Percentiles rank a stretch among this genome's conserved stretches.
Conservation (phyloP, 1,140 invertebrate genomes). For the Cepaea nemoralis region DNA sequence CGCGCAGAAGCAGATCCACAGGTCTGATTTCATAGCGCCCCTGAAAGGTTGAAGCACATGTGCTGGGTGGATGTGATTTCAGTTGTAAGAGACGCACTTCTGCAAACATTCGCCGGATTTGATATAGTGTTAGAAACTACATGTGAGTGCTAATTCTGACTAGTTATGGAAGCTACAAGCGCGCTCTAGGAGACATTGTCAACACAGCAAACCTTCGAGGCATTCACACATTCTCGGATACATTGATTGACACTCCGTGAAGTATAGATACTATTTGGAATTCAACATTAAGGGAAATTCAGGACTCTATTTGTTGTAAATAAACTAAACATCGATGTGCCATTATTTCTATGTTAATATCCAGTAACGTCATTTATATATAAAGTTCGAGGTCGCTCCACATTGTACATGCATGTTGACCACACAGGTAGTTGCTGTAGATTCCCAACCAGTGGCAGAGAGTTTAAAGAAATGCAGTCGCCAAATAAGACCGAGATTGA, state of each 20-base stretch:
- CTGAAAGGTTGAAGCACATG: not conserved
- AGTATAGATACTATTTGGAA: too few species aligned
- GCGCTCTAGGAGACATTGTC: too few species aligned
- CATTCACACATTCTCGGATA: too few species aligned
- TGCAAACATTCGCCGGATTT: not conserved
- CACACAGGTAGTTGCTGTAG: not conserved
- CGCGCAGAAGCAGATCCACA: not conserved
- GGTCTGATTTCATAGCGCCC: not conserved
- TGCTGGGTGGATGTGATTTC: not conserved
- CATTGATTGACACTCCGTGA: too few species aligned
- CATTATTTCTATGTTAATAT: too few species aligned
- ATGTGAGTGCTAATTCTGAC: not conserved
- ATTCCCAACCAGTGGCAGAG: not conserved
- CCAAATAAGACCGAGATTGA: not conserved
- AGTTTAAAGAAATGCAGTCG: not conserved
- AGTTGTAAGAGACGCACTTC: not conserved
- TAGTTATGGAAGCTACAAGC: too few species aligned
- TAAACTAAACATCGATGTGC: not conserved
- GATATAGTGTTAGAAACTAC: not conserved
- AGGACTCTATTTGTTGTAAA: too few species aligned
- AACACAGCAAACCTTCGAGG: too few species aligned
- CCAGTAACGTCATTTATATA: not conserved
- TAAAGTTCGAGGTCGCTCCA: not conserved
- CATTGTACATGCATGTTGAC: not conserved
- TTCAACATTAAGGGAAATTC: too few species aligned